Evolutionary conservation across 1,140 invertebrate genomes (phyloP), one percentile per base, ranked within the genome.

Genomic region (Drosophila equinoxialis): DNA sequence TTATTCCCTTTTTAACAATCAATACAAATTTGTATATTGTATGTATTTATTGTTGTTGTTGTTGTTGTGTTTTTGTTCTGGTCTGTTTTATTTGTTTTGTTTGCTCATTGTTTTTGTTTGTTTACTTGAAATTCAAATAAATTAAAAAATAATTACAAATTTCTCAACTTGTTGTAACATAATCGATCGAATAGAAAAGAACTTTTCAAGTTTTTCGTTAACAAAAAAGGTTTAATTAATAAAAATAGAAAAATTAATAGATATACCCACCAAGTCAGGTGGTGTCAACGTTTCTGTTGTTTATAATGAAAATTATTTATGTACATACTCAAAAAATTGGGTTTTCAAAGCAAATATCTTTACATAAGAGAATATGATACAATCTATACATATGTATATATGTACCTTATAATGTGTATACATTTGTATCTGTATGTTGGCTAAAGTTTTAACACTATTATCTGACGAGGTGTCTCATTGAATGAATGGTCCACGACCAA

Each of bases 201-300:
- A 77, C 67, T 62, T 74, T 75, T 78, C 42, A 77, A 73, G 39
- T 76, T 65, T 67, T 59, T 79, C 48, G 35, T 68, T 68, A 68
- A 75, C 48, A 68, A 45, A 67, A 71, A 68, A 23, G 65, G 23
- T 42, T 42, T 11, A 13, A 39, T 13, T 13, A 39, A 39, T 39
- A 39, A 39, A 39, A 39, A 39, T 5, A 39, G 35, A 10, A 11
- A 37, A 37, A 37, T 1, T 37, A 37, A 10, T 10, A 37, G 1
- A 65, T 55, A 39, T 71, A 85, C 82, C 81, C 68, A 85, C 82
- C 81, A 84, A 77, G 69, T 79, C 70, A 75, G 77, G 77, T 23
- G 77, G 77, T 23, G 45, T 51, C 45, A 51, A 51, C 17, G 45
- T 26, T 26, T 3, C 3, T 26, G 17, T 17, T 17, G 17, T 17